Percentiles rank a stretch among this genome's conserved stretches.
These are phyloP conservation scores for Scartelaos histophorus DNA, from an alignment of 2,113 vertebrate species.

Conservation along the genomic window DNA sequence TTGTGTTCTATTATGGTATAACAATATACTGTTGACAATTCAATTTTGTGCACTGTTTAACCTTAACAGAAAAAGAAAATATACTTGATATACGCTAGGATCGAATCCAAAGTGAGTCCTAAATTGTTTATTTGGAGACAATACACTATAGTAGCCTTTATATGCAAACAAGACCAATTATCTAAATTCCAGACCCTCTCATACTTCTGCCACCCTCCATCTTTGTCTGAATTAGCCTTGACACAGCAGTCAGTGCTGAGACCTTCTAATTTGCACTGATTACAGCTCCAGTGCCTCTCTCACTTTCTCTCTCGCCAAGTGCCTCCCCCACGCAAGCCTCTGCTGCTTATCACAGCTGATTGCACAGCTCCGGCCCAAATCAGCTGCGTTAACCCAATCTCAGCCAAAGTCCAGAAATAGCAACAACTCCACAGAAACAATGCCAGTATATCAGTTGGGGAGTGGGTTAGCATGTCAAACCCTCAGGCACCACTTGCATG, in stretches of 20 bases:
- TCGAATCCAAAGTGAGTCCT: not conserved
- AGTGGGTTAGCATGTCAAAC: not conserved
- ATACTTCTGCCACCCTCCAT: not conserved
- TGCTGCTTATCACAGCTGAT: slow-evolving; percentile 3
- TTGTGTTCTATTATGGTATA: not conserved
- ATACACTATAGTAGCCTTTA: not conserved
- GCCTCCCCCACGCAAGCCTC: not conserved
- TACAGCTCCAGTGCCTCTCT: not conserved
- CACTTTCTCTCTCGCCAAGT: not conserved
- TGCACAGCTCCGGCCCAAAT: not conserved
- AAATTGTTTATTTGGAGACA: not conserved
- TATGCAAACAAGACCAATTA: not conserved
- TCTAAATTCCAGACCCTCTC: not conserved
- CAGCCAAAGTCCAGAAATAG: slow-evolving; percentile 4
- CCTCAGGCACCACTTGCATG: not conserved
- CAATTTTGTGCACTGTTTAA: too few species aligned
- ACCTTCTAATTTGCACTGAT: not conserved
- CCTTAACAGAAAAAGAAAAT: too few species aligned
- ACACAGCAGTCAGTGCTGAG: not conserved
- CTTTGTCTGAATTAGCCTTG: not conserved
- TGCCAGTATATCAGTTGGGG: not conserved
- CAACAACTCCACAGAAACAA: not conserved
- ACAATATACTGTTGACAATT: too few species aligned
- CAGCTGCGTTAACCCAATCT: not conserved
- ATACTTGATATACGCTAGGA: not conserved